Evolutionary conservation across 2,888 invertebrate genomes (phyloP), one percentile per base, ranked within the genome.

Genomic region (Caenorhabditis imperialis): DNA sequence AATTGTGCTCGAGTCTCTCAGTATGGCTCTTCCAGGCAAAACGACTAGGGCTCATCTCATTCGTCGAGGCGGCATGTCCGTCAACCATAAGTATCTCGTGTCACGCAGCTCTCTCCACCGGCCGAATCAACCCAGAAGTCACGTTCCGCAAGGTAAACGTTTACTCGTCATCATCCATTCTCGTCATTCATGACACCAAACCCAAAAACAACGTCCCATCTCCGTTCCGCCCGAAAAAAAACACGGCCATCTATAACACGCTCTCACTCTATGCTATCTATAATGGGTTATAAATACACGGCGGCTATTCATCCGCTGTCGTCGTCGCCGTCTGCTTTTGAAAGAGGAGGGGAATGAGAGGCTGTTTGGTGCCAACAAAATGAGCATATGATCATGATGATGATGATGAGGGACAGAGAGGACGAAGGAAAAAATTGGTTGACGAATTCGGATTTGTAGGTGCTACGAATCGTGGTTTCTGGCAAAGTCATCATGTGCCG

Each of bases 41-140:
- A 74, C 65, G 75, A 16, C 69, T 80, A 37, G 78, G 78, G 2
- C 71, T 80, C 8, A 60, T 61, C 8, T 69, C 65, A 10, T 37
- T 78, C 30, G 71, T 72, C 37, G 77, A 78, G 22, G 63, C 74
- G n/a, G 76, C 73, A 12, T 69, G 74, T 20, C 80, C 80, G 7
- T 69, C 74, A 5, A 80, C 78, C 91, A 94, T 98, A 88, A 94
- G 94, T 42, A 92, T 97, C 71, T 95, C 96, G 18, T 99, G 99
- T 90, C 92, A 99, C 35, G 98, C 98, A 65, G 97, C 97, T 86
- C 97, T 99, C 89, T 96, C 96, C 60, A 97, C 98, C 90, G 99
- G 98, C 63, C 93, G 97, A 80, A 97, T 97, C 84, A 97, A 65
- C 23, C 79, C 78, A 23, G 99, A 99, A 89, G 97, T 99, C 60